Evolutionary conservation across 2,113 vertebrate species (phyloP).

Genomic region (Eira barbara): DNA sequence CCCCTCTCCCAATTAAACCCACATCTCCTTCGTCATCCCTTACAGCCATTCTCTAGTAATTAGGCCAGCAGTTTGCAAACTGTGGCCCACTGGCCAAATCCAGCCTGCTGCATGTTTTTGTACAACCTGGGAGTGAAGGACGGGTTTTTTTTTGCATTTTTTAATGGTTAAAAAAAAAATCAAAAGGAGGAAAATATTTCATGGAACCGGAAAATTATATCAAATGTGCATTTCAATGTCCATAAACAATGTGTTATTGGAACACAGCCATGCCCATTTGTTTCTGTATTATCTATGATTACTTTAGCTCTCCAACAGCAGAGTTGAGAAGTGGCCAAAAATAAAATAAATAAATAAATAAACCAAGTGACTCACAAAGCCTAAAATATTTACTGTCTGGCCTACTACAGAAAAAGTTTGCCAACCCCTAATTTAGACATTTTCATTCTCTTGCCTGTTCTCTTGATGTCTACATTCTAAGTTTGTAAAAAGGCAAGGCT

Average conservation of each 20-base stretch:
- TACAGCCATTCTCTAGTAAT: background rate
- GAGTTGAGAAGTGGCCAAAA: background rate
- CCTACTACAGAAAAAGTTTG: background rate
- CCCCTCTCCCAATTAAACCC: background rate
- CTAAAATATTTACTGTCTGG: conserved; percentile 33
- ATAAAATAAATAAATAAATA: background rate
- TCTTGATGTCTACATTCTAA: conserved; percentile 3
- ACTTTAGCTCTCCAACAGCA: background rate
- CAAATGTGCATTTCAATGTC: background rate
- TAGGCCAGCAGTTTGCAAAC: background rate
- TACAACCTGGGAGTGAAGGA: background rate
- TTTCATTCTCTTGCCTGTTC: conserved; percentile 23
- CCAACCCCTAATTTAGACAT: background rate
- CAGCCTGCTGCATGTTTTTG: background rate
- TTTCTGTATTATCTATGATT: background rate
- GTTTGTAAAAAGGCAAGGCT: conserved; percentile 26
- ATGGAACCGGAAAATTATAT: background rate
- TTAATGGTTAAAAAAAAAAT: conserved; percentile 3
- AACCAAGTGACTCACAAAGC: background rate
- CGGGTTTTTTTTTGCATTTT: background rate
- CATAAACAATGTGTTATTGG: conserved; percentile 21
- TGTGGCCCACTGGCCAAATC: background rate
- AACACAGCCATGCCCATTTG: background rate
- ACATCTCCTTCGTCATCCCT: background rate
- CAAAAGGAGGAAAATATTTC: conserved; percentile 28